Evolutionary conservation across 2,113 vertebrate genomes (phyloP), one percentile per base, ranked within the genome.

Genomic region (Xiphias gladius): DNA sequence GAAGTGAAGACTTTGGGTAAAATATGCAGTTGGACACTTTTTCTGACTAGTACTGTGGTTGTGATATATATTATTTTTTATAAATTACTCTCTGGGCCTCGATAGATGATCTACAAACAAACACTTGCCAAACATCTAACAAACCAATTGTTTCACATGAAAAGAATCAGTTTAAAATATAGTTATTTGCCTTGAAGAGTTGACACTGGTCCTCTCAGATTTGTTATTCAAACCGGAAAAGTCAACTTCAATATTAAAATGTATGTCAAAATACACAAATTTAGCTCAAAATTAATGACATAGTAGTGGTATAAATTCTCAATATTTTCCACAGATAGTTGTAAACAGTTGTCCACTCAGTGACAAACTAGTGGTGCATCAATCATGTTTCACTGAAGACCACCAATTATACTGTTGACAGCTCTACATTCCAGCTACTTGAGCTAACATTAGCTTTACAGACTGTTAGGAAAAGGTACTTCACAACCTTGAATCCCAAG

Each of bases 381-480:
- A 26, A 52, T 75, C 58, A 19, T 63, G 3, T 50, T 26, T 37
- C 22, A 66, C 37, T 46, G 52, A 46, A 32, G 20, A 67, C 35
- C 50, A 4, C 13, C 50, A 58, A 5, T 67, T 43, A 12, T 59
- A 24, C 54, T n/a, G 28, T 26, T 37, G 41, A 37, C 39, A 48
- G 54, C 50, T 57, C 48, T 63, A 9, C 59, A 52, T 13, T 46
- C 41, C 4, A 68, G 24, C 68, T 67, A n/a, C 71, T 59, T 8
- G 17, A 66, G 46, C 54, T 67, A 67, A 67, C 58, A 69, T 73
- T 37, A 66, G 61, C 41, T 62, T 63, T 57, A 69, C 43, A 62
- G 13, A 26, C 20, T 43, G 13, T 68, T 43, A 35, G 52, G 28
- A 73, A 32, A 16, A 46, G 62, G 0, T 66, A 50, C 35, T 43